Conservation (phyloP, 2,888 invertebrate genomes). For the Alloscopus bannaensis region DNA sequence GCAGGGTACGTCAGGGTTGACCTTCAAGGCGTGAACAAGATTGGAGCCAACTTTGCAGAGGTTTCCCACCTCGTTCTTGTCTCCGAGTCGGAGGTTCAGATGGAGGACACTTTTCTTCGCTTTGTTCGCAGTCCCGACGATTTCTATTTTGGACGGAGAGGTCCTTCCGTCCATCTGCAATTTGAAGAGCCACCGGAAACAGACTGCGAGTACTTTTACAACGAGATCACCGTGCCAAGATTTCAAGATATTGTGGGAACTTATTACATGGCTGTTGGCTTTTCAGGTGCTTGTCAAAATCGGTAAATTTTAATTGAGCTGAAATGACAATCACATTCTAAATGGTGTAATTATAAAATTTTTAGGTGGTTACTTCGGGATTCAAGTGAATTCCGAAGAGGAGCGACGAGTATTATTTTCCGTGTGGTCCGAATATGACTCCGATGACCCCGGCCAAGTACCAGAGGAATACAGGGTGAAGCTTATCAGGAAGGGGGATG, state of each 20-base stretch:
- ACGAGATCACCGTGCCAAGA: conserved; percentile 67
- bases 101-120: conserved; percentile 22
- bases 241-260: conserved; percentile 65
- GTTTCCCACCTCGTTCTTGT: conserved; percentile 54
- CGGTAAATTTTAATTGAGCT: neutral
- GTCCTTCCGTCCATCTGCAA: conserved; percentile 69
- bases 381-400: conserved; percentile 66
- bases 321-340: neutral
- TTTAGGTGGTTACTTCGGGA: conserved; percentile 71
- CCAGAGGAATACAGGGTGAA: conserved; percentile 69
- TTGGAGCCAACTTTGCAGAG: conserved; percentile 59
- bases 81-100: conserved; percentile 25
- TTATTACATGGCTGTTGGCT: conserved; percentile 69
- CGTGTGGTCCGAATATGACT: conserved; percentile 67
- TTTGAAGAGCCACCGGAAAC: conserved; percentile 32
- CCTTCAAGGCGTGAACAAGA: conserved; percentile 60
- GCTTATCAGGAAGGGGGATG: conserved; percentile 60
- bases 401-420: conserved; percentile 69
- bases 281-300: conserved; percentile 27
- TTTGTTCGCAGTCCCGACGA: conserved; percentile 57
- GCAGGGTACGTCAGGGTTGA: conserved; percentile 67
- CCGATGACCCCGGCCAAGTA: conserved; percentile 66
- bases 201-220: conserved; percentile 68
- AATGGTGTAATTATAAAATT: conserved; percentile 22
- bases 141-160: conserved; percentile 69